Percentiles rank a stretch among this genome's conserved stretches.
Conservation (phyloP, 1,140 invertebrate species). For the Conopomorpha cramerella region DNA sequence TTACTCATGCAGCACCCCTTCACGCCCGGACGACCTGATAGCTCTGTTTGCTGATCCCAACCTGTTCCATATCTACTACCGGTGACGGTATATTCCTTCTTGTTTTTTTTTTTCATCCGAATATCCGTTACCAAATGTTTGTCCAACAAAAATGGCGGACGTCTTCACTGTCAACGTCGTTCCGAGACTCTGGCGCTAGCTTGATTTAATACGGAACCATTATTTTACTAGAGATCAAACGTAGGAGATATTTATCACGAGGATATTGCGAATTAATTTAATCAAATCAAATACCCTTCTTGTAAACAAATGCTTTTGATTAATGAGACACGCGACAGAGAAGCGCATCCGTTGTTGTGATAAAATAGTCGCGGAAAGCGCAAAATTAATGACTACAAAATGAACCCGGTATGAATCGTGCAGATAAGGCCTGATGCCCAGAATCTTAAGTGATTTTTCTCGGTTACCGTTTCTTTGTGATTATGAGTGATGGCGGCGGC, state of each 20-base stretch:
- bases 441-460: conserved; percentile 53
- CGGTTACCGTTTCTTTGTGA: conserved; percentile 19
- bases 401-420: conserved; percentile 55
- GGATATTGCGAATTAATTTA: conserved; percentile 62
- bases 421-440: conserved; percentile 55
- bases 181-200: conserved; percentile 9
- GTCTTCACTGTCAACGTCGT: background rate
- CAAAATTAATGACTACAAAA: conserved; percentile 60
- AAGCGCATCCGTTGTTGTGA: conserved; percentile 43
- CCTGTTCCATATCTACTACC: background rate
- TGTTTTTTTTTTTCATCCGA: no score
- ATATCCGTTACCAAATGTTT: no score
- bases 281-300: conserved; percentile 60
- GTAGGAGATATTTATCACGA: conserved; percentile 61
- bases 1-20: conserved; percentile 38
- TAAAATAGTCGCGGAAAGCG: conserved; percentile 52
- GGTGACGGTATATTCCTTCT: no score
- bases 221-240: conserved; percentile 58
- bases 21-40: conserved; percentile 27
- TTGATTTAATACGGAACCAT: conserved; percentile 56
- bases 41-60: conserved; percentile 25
- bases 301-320: conserved; percentile 62
- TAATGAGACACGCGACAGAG: conserved; percentile 58
- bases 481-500: conserved; percentile 34
- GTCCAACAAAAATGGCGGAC: no score